phyloP scores from a whole-genome alignment of 2,113 vertebrate species.

The Chinchilla lanigera region DNA sequence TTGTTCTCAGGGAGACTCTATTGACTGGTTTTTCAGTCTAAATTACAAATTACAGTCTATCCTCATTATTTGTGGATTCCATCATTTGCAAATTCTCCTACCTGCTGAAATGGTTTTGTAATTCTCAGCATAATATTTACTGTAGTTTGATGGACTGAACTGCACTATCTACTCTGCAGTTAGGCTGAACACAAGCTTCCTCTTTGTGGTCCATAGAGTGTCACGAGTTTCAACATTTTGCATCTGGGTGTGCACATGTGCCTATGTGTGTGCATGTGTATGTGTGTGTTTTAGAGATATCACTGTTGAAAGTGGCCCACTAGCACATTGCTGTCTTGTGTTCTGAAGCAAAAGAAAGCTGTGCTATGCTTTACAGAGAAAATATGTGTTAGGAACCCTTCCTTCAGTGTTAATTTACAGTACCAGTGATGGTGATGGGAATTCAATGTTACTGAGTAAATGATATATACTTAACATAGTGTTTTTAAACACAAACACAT shows the following conservation, averaged over 20 bases:
- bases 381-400: not conserved
- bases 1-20: not conserved
- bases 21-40: not conserved
- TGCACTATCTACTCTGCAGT: not conserved
- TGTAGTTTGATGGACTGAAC: not conserved
- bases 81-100: not conserved
- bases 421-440: not conserved
- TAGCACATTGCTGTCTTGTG: not conserved
- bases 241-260: not conserved
- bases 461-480: not conserved
- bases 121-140: not conserved
- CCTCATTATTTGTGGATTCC: not conserved
- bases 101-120: not conserved
- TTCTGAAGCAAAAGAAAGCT: not conserved
- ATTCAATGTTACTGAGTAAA: not conserved
- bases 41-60: not conserved
- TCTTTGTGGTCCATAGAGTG: not conserved
- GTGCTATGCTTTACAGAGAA: not conserved
- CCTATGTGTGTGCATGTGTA: no score
- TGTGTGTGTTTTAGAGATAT: not conserved
- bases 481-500: slow-evolving; percentile 6
- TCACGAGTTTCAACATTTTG: not conserved
- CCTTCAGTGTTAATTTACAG: not conserved
- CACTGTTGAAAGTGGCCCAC: not conserved
- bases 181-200: not conserved